Conservation (phyloP, 2,888 invertebrate genomes). For the Aproaerema taeniolella region DNA sequence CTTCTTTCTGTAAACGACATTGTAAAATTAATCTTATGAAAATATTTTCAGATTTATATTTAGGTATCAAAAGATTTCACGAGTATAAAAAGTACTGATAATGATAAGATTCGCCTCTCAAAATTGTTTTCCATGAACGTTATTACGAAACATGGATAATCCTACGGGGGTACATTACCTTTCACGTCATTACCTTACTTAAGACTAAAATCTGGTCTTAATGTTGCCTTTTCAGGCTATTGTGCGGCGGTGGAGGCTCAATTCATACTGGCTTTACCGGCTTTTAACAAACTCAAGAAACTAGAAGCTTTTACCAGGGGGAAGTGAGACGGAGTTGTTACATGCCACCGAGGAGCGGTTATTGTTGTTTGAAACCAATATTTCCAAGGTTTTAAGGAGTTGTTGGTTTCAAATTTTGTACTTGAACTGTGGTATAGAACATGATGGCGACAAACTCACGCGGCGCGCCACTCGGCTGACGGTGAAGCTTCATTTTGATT, state of each 20-base stretch:
- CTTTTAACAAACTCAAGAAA: conserved; percentile 58
- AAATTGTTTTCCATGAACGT: no score
- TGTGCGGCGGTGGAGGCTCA: conserved; percentile 47
- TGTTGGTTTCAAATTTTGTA: no score
- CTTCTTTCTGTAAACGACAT: not conserved
- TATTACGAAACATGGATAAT: conserved; percentile 8
- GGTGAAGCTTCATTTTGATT: no score
- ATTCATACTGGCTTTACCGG: conserved; percentile 52
- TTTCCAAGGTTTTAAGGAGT: not conserved
- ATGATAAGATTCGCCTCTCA: no score
- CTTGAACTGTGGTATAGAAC: no score
- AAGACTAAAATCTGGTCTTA: conserved; percentile 57
- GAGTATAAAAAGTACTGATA: no score
- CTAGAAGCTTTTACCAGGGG: conserved; percentile 57
- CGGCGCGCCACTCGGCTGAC: no score
- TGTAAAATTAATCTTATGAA: not conserved
- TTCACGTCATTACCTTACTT: conserved; percentile 58
- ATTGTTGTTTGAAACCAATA: not conserved
- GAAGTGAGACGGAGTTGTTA: conserved; percentile 47
- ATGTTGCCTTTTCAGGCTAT: conserved; percentile 60
- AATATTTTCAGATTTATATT: not conserved
- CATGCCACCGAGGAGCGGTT: conserved; percentile 23
- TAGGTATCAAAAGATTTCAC: no score
- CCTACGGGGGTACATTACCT: conserved; percentile 21
- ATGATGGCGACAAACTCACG: no score